Base-by-base conservation (phyloP, 2,888 invertebrate species). In the Macaria notata region DNA sequence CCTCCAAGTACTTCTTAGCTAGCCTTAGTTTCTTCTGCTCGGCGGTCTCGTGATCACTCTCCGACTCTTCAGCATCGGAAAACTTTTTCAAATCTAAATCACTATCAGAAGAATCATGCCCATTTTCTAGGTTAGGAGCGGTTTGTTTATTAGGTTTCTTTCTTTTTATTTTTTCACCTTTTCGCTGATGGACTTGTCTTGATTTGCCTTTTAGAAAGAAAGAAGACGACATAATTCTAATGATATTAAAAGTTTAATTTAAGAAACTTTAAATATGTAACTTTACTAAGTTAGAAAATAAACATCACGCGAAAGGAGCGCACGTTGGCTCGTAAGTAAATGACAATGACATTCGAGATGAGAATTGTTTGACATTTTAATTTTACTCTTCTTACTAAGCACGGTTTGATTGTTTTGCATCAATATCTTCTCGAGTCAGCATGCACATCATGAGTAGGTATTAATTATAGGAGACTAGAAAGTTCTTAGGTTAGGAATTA, bases 21-120 rank as follows among this genome's bases (percentile, higher is more conserved):
- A 98, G 84, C 46, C 98, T 93, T 49, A 98, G 79, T 67, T 97
- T 96, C 78, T 98, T 98, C 75, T 98, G 97, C 79, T 98, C 98
- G 0, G 95, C 95, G 0, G 97, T 98, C 83, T 98, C 96, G 65
- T 93, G 90, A 65, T 95, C 94, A 70, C 94, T 94, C 65, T 94
- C 94, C 0, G 87, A 85, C 51, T 87, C 78, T 71, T 92, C 80
- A 55, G 73, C 73, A 48, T 92, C 83, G 4, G 92, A 92, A 65
- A 92, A 93, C 68, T 92, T 92, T 61, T 86, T 88, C n/a, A 93
- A 86, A 71, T 94, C 94, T 70, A 93, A 84, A 70, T 94, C 94
- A 72, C 94, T 94, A 57, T 93, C 94, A 0, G 93, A 94, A 60
- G 94, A 93, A 76, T 94, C 94, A 63, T 94, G 92, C 30, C 93